Percentiles rank a stretch among this genome's conserved stretches.
phyloP scores from a whole-genome alignment of 1,140 invertebrate species.

The Drosophila baimaii region DNA sequence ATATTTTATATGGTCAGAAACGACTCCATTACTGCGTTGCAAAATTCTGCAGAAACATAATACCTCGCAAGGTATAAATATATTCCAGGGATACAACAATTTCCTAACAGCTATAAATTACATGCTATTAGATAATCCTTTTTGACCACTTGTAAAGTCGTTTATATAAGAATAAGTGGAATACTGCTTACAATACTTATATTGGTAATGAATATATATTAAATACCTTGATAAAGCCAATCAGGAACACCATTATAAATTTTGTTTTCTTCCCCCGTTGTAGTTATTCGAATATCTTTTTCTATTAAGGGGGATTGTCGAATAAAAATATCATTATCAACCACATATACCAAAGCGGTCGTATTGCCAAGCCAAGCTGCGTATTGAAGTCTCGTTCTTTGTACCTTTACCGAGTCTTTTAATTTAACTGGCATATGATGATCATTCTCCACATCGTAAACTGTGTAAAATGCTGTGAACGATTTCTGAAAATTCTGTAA shows the following conservation, averaged over 20 bases:
- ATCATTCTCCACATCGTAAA: constrained; percentile 93
- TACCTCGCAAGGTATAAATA: too few relatives aligned
- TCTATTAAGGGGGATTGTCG: constrained; percentile 88
- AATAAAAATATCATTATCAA: constrained; percentile 94
- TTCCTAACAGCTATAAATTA: too few relatives aligned
- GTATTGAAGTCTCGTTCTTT: constrained; percentile 89
- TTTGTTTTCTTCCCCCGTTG: constrained; percentile 89
- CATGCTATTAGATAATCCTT: too few relatives aligned
- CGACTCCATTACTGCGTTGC: too few relatives aligned
- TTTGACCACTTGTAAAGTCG: too few relatives aligned
- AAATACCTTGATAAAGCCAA: constrained; percentile 95
- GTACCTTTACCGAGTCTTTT: constrained; percentile 88
- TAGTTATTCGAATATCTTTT: constrained; percentile 89
- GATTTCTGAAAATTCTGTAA: constrained; percentile 91
- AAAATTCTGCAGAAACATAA: too few relatives aligned
- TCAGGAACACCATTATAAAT: constrained; percentile 96
- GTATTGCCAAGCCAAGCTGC: constrained; percentile 91
- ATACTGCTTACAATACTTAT: too few relatives aligned
- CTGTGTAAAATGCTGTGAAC: constrained; percentile 92
- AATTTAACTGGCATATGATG: constrained; percentile 92
- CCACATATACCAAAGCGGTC: constrained; percentile 89
- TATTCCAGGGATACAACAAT: too few relatives aligned
- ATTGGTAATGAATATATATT: not conserved
- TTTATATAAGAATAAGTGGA: too few relatives aligned
- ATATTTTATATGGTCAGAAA: too few relatives aligned